Evolutionary conservation across 1,140 invertebrate species (phyloP).

Genomic region (Papilio xuthus): DNA sequence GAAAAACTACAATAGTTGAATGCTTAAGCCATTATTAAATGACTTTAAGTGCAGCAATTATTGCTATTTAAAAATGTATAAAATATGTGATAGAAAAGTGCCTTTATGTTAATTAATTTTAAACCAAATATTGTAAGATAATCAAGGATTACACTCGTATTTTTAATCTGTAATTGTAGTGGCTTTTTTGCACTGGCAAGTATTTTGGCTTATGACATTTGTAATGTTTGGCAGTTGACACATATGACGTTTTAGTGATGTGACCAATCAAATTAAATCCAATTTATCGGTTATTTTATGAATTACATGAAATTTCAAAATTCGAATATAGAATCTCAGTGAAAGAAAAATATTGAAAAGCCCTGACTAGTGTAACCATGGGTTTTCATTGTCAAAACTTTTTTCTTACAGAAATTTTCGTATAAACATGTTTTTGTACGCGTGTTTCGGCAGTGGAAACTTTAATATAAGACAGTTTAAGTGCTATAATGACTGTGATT

Average conservation of each 20-base stretch:
- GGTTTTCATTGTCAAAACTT: not conserved
- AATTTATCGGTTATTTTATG: not conserved
- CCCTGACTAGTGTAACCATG: not conserved
- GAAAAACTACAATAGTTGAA: not conserved
- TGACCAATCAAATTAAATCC: not conserved
- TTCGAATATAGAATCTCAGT: not conserved
- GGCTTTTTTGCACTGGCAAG: not conserved
- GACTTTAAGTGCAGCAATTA: not conserved
- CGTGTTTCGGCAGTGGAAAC: not conserved
- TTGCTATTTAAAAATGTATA: constrained; percentile 8
- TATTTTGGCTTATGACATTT: not conserved
- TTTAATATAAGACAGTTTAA: constrained; percentile 5
- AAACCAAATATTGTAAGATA: not conserved
- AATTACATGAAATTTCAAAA: not conserved
- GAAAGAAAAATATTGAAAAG: not conserved
- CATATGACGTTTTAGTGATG: not conserved
- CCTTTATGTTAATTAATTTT: constrained; percentile 10
- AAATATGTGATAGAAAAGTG: constrained; percentile 20
- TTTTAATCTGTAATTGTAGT: not conserved
- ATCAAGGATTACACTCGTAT: not conserved
- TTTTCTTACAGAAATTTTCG: not conserved
- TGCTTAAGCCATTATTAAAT: not conserved
- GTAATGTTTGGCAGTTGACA: not conserved
- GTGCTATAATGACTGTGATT: constrained; percentile 36
- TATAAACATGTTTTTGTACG: not conserved